These are phyloP conservation scores for Lordiphosa collinella DNA, from an alignment of 1,140 invertebrate genomes.

Conservation along the genomic window DNA sequence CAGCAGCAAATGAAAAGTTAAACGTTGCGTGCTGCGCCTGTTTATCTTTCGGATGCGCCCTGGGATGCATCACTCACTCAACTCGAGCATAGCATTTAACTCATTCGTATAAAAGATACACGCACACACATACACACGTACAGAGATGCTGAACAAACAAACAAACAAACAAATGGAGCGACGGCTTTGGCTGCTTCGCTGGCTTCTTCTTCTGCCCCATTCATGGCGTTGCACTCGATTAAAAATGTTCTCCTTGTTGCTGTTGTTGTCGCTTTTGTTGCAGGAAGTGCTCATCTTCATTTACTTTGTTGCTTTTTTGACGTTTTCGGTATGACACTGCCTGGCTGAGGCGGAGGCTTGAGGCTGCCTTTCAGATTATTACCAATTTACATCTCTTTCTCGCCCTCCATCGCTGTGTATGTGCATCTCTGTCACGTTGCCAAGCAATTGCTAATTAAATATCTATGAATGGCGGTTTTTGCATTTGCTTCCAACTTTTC, in stretches of 20 bases:
- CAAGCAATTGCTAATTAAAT: constrained; percentile 71
- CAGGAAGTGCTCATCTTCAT: constrained; percentile 76
- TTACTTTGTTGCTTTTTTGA: constrained; percentile 46
- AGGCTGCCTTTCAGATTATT: constrained; percentile 44
- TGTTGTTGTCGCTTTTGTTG: constrained; percentile 68
- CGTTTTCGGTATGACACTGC: constrained; percentile 49
- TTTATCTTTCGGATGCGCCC: constrained; percentile 77
- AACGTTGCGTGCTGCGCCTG: constrained; percentile 74
- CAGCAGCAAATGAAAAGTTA: constrained; percentile 72
- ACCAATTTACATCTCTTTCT: constrained; percentile 51
- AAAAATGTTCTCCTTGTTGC: constrained; percentile 16
- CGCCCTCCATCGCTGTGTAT: not conserved
- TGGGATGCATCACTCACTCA: constrained; percentile 77
- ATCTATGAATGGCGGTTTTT: constrained; percentile 77
- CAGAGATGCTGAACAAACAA: constrained; percentile 35
- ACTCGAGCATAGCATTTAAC: constrained; percentile 76
- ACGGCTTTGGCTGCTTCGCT: constrained; percentile 7
- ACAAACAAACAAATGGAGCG: constrained; percentile 52
- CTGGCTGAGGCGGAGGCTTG: constrained; percentile 21
- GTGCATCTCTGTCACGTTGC: constrained; percentile 5
- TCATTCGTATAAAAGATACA: constrained; percentile 75
- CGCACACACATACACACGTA: constrained; percentile 18
- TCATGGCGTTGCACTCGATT: constrained; percentile 7
- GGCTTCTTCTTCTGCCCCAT: constrained; percentile 1
- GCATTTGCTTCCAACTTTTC: constrained; percentile 26